Conservation (phyloP, 2,113 vertebrate genomes). For the Desmodus rotundus region DNA sequence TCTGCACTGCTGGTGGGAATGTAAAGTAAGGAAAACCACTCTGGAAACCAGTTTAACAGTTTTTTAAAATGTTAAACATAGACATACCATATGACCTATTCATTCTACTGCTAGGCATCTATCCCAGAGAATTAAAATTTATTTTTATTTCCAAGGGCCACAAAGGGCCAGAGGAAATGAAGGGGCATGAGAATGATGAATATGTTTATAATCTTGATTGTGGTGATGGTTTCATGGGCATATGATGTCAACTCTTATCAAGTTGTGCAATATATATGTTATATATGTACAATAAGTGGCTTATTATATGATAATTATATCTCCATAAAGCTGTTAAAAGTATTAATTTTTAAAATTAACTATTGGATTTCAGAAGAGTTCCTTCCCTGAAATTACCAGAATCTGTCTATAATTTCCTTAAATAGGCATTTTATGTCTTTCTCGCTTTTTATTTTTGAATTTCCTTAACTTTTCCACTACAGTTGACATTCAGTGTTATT, state of each 20-base stretch:
- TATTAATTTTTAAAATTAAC: background rate
- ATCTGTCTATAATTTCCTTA: background rate
- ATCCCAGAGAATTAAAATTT: background rate
- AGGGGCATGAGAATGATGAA: background rate
- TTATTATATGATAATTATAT: background rate
- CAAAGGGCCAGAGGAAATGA: background rate
- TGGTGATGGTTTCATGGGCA: background rate
- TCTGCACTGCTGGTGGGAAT: background rate
- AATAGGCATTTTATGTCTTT: background rate
- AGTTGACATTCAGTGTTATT: background rate
- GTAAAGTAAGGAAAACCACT: background rate
- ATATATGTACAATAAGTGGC: background rate
- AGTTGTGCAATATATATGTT: background rate
- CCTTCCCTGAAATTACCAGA: background rate
- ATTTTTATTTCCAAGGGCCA: background rate
- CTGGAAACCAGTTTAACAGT: background rate
- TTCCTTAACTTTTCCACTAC: background rate
- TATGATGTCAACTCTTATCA: background rate
- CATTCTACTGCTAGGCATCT: background rate
- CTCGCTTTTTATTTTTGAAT: background rate
- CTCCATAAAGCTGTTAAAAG: background rate
- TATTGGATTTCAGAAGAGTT: background rate
- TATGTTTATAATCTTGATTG: background rate
- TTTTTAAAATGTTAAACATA: background rate
- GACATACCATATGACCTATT: background rate